Percentiles rank a stretch among this genome's conserved stretches.
phyloP scores from a whole-genome alignment of 2,113 vertebrate genomes.

The Muntiacus reevesi region DNA sequence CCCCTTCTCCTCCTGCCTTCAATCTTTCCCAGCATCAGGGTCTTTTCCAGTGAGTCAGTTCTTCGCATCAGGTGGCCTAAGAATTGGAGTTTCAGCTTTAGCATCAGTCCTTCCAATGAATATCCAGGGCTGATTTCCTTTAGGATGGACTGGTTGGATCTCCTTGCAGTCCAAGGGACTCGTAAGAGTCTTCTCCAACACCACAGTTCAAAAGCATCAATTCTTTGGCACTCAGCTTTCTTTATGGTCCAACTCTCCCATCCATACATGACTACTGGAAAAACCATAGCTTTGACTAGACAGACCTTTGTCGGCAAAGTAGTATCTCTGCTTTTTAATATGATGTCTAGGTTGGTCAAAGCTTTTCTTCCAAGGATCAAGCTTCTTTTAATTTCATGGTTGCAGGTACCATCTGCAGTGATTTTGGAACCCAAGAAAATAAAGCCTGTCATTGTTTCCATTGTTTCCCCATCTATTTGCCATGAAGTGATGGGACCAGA shows the following conservation, averaged over 20 bases:
- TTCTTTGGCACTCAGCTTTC: background rate
- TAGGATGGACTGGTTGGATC: background rate
- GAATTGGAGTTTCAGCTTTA: background rate
- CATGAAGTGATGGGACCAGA: background rate
- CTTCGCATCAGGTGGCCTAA: background rate
- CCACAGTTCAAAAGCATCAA: background rate
- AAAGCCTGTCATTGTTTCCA: background rate
- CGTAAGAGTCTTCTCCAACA: background rate
- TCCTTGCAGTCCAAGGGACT: background rate
- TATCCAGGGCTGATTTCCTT: background rate
- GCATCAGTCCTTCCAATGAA: background rate
- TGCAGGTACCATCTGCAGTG: background rate
- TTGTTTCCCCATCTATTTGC: background rate
- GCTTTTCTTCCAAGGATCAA: background rate
- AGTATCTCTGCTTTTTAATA: background rate
- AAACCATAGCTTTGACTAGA: background rate
- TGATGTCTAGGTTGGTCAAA: background rate
- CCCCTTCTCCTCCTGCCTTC: background rate
- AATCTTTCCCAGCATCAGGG: background rate
- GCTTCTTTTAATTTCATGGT: background rate
- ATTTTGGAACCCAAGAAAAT: background rate
- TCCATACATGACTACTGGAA: background rate
- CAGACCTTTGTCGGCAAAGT: background rate
- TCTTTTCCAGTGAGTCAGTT: background rate
- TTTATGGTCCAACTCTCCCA: background rate